Conservation (phyloP, 2,797 vertebrate genomes). For the Cheirogaleus major region DNA sequence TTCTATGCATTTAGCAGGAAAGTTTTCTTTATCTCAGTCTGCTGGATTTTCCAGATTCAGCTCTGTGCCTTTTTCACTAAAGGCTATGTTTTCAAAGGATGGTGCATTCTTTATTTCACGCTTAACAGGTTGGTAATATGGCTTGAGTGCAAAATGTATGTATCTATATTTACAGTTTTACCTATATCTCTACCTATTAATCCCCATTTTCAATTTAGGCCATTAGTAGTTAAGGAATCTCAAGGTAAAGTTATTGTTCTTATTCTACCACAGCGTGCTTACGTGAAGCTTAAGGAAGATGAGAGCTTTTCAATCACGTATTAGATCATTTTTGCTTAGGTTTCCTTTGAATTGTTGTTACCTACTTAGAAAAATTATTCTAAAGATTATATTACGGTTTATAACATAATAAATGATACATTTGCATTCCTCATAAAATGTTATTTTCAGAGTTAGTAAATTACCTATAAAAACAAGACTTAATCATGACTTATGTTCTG, state of each 20-base stretch:
- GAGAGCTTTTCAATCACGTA: neutral
- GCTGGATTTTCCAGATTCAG: neutral
- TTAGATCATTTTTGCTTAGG: neutral
- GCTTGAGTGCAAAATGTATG: neutral
- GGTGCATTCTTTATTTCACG: neutral
- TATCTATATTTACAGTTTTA: neutral
- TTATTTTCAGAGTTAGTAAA: slow-evolving; percentile 41
- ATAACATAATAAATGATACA: neutral
- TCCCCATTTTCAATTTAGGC: neutral
- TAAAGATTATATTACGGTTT: slow-evolving; percentile 15
- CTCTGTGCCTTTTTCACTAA: neutral
- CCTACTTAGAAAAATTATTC: slow-evolving; percentile 24
- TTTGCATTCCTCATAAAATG: slow-evolving; percentile 45
- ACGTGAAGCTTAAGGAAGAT: neutral
- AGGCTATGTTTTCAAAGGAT: neutral
- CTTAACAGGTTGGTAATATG: neutral
- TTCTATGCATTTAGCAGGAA: neutral
- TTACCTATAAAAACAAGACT: slow-evolving; percentile 21
- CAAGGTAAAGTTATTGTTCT: neutral
- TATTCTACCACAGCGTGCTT: neutral
- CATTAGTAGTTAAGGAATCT: neutral
- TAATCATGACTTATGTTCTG: slow-evolving; percentile 33
- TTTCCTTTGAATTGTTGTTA: slow-evolving; percentile 24
- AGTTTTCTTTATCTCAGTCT: neutral
- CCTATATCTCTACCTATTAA: neutral